Evolutionary conservation across 2,113 vertebrate genomes (phyloP), one percentile per base, ranked within the genome.

Genomic region (Hydropotes inermis): DNA sequence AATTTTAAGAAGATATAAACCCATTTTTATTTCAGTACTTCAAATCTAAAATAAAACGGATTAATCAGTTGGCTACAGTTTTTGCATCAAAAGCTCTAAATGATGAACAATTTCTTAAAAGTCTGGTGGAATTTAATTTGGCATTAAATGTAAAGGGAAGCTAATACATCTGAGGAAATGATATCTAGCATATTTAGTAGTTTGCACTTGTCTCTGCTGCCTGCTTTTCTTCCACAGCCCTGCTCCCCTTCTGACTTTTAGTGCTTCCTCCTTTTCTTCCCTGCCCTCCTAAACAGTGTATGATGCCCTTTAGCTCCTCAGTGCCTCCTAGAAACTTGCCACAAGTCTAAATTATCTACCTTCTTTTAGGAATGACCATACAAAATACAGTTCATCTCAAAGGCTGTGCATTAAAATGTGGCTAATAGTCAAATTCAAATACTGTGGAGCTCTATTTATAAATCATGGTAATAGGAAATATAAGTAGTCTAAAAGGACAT

Each of bases 11-110:
- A 81, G 23, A 91, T 39, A 87, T 33, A 96, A 83, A 55, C 0
- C 47, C 92, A 87, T 85, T 95, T 98, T 96, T 95, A 93, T 83
- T 89, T 95, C 50, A 95, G 13, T 81, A 87, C 95, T 88, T 74
- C 36, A 97, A 97, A 94, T 81, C 23, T 78, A 60, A 74, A 96
- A 92, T 83, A 87, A 92, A 96, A 91, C 67, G 6, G 8, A 87
- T 55, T 84, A 82, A 86, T 79, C n/a, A 60, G 30, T 55, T 95
- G 78, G 83, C 36, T 87, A 33, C 2, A 83, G 30, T 60, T 95
- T 89, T 89, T 47, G 1, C n/a, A 97, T 36, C n/a, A 94, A 95
- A 94, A 95, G 30, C 30, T 87, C 43, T 84, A 87, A 83, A 10
- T n/a, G 15, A 93, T 82, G 1, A 91, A 96, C 60, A 85, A 60